Evolutionary conservation across 2,113 vertebrate genomes (phyloP).

Genomic region (Cinclus cinclus): DNA sequence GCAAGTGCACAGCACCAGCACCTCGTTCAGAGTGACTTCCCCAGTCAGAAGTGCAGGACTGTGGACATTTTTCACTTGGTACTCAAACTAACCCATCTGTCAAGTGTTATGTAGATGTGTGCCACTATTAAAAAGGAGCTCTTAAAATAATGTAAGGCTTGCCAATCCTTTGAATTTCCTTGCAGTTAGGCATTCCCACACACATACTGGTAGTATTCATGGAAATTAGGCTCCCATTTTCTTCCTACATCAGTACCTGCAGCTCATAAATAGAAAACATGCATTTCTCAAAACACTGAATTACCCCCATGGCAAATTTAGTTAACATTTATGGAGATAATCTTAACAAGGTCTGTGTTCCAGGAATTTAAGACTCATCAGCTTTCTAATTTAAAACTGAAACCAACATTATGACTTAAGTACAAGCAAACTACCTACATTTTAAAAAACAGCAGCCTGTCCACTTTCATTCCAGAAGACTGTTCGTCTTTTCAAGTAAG

Average conservation of each 20-base stretch:
- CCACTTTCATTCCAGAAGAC: background rate
- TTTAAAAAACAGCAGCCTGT: background rate
- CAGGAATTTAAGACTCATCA: background rate
- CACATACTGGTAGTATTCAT: background rate
- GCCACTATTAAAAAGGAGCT: background rate
- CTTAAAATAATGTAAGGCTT: background rate
- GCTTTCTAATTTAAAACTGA: background rate
- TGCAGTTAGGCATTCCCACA: background rate
- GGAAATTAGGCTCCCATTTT: background rate
- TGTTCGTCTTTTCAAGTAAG: background rate
- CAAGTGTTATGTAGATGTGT: background rate
- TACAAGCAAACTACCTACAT: background rate
- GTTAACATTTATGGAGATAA: background rate
- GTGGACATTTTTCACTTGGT: background rate
- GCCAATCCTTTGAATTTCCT: background rate
- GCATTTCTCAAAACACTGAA: background rate
- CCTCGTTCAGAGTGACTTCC: background rate
- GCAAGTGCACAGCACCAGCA: background rate
- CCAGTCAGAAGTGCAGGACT: background rate
- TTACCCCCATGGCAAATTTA: background rate
- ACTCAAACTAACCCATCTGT: background rate
- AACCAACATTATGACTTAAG: background rate
- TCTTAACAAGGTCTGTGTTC: background rate
- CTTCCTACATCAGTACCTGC: background rate
- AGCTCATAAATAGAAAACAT: background rate